Percentiles rank a stretch among this genome's conserved stretches.
These are phyloP conservation scores for Acanthococcus lagerstroemiae DNA, from an alignment of 2,888 invertebrate species.

Conservation along the genomic window DNA sequence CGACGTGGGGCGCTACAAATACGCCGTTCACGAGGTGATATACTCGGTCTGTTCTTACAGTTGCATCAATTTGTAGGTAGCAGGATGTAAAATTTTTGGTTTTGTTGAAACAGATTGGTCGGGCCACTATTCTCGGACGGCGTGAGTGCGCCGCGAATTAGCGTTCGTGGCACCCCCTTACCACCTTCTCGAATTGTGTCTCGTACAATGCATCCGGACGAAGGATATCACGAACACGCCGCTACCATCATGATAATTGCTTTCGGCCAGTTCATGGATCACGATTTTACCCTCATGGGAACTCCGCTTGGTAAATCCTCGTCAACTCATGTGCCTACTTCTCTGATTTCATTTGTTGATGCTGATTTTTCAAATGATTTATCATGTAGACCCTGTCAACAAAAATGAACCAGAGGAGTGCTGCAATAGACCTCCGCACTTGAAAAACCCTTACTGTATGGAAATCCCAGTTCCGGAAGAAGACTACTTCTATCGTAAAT, in stretches of 20 bases:
- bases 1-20: slow-evolving; percentile 80
- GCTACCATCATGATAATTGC: slow-evolving; percentile 88
- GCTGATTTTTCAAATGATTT: background rate
- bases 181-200: slow-evolving; percentile 78
- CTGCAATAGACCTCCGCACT: slow-evolving; percentile 67
- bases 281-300: slow-evolving; percentile 80
- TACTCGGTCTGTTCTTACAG: background rate
- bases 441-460: slow-evolving; percentile 83
- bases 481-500: slow-evolving; percentile 80
- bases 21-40: slow-evolving; percentile 71
- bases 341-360: background rate
- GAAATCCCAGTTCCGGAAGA: slow-evolving; percentile 80
- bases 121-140: slow-evolving; percentile 78
- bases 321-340: too few species aligned
- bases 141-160: slow-evolving; percentile 70
- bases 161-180: slow-evolving; percentile 64
- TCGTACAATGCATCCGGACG: slow-evolving; percentile 84
- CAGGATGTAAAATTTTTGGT: slow-evolving; percentile 3
- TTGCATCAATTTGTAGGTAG: background rate
- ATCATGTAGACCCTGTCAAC: slow-evolving; percentile 63
- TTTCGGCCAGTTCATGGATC: slow-evolving; percentile 94
- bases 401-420: slow-evolving; percentile 88
- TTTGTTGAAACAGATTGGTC: slow-evolving; percentile 48
- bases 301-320: slow-evolving; percentile 67
- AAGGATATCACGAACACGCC: slow-evolving; percentile 86